Evolutionary conservation across 2,113 vertebrate species (phyloP), one percentile per base, ranked within the genome.

Genomic region (Patagioenas fasciata): DNA sequence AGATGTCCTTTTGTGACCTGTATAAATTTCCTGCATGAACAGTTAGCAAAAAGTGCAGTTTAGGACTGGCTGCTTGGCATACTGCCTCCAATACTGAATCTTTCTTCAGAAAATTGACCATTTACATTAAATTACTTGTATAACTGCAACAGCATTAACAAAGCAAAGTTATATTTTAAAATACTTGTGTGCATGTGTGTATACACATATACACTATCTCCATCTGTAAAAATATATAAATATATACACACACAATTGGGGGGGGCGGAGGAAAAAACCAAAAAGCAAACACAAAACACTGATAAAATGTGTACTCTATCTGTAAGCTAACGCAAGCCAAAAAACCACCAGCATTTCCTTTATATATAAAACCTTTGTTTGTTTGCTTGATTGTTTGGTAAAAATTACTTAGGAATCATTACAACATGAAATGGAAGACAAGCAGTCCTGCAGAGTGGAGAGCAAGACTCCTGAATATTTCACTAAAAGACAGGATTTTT

Each of bases 191-290:
- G 5, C 5, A 9, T 36, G 5, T 48, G 4, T 29, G 23, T 28
- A n/a, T 4, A 48, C 23, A 36, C 9, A 47, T 3, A n/a, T 3
- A 69, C 0, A 1, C 3, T 50, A 47, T 57, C 19, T 78, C 62
- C 1, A 51, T 53, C 25, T 69, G 16, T 62, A 80, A 60, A 74
- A 40, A 29, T 32, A 44, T 7, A 20, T 11, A 47, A 44, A 67
- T 29, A 62, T 8, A 53, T 1, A 10, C 2, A 61, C 15, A 42
- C 1, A 24, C 0, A 18, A 17, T 47, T 47, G 44, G 44, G 8
- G 17, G 17, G 18, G 44, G n/a, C n/a, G n/a, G 44, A 53, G 65
- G 73, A 71, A 34, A 47, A 26, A 0, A 44, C 17, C 42, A 16
- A 44, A 16, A 47, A 47, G 16, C 42, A 47, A 47, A 47, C 18